Conservation (phyloP, 2,797 vertebrate genomes). For the Morus bassanus region DNA sequence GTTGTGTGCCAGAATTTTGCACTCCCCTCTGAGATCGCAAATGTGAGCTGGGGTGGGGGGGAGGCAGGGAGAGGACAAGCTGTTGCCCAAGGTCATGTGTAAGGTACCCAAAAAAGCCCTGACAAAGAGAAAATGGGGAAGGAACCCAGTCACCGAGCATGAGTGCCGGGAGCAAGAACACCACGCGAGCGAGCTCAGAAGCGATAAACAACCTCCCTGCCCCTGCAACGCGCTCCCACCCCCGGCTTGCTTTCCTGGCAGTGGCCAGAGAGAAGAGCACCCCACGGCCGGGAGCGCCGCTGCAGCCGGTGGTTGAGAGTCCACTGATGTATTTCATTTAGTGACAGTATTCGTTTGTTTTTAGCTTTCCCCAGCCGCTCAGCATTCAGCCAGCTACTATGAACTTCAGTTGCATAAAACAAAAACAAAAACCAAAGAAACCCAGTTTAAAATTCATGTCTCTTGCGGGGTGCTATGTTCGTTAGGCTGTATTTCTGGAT, state of each 20-base stretch:
- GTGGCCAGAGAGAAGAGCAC: not conserved
- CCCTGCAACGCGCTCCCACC: not conserved
- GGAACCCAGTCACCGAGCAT: fast-evolving
- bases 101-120: fast-evolving
- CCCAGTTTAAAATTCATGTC: not conserved
- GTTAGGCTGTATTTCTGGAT: fast-evolving
- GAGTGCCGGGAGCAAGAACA: not conserved
- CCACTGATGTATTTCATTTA: fast-evolving
- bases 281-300: fast-evolving
- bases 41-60: not conserved
- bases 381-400: not conserved
- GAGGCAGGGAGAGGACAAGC: too few relatives aligned
- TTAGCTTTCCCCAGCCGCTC: not conserved
- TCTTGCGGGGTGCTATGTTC: fast-evolving
- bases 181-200: not conserved
- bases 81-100: fast-evolving
- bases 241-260: not conserved
- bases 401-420: not conserved
- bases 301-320: not conserved
- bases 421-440: conserved; percentile 31
- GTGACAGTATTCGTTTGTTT: not conserved
- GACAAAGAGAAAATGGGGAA: not conserved
- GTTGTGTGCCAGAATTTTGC: not conserved
- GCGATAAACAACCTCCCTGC: fast-evolving
- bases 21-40: fast-evolving